phyloP scores from a whole-genome alignment of 2,797 vertebrate species.

The Clamator glandarius region DNA sequence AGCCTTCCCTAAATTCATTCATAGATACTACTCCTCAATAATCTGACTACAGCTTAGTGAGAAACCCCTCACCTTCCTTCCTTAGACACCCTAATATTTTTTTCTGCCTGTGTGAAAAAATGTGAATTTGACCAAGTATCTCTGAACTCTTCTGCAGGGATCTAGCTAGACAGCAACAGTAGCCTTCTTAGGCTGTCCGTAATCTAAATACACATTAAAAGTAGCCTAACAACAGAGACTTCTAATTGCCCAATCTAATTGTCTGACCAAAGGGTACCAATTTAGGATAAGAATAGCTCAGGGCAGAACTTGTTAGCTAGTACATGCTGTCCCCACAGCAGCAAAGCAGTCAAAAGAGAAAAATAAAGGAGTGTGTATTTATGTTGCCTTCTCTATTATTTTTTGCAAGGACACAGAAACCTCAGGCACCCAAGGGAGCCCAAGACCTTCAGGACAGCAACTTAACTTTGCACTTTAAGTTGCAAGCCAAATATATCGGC shows the following conservation, averaged over 20 bases:
- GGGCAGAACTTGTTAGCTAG: slow-evolving; percentile 31
- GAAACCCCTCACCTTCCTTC: not conserved
- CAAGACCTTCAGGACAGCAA: slow-evolving; percentile 24
- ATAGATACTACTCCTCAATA: not conserved
- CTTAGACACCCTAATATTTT: not conserved
- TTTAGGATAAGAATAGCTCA: slow-evolving; percentile 52
- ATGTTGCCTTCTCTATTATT: not conserved
- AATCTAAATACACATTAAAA: not conserved
- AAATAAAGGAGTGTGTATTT: slow-evolving; percentile 31
- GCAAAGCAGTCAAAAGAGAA: slow-evolving; percentile 18
- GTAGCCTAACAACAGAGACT: slow-evolving; percentile 5
- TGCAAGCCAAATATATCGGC: slow-evolving; percentile 17
- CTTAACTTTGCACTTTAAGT: slow-evolving; percentile 17
- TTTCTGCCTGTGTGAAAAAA: not conserved
- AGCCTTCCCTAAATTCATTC: slow-evolving; percentile 9
- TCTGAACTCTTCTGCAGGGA: not conserved
- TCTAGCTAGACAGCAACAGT: not conserved
- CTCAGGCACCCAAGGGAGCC: slow-evolving; percentile 36
- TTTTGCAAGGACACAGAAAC: slow-evolving; percentile 18
- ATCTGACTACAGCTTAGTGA: not conserved
- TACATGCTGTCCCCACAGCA: slow-evolving; percentile 31
- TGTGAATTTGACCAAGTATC: not conserved
- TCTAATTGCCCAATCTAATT: slow-evolving; percentile 35
- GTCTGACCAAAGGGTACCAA: slow-evolving; percentile 28
- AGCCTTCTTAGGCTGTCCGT: not conserved